phyloP scores from a whole-genome alignment of 1,140 invertebrate species.

The Colletes gigas region DNA sequence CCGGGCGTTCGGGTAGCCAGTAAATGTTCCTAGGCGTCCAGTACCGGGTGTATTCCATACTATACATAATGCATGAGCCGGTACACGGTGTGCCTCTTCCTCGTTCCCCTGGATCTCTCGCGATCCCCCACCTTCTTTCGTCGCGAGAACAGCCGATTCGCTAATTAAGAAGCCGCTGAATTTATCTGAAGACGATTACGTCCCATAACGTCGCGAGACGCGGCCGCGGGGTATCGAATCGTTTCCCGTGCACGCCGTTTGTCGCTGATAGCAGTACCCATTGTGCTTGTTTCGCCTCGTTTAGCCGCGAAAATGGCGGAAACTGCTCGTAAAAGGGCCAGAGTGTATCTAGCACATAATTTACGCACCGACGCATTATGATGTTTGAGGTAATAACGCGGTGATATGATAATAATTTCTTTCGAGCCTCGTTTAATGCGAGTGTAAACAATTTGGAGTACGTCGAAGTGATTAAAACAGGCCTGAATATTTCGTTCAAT shows the following conservation, averaged over 20 bases:
- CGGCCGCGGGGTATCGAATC: background rate
- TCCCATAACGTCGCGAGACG: background rate
- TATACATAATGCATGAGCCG: slow-evolving; percentile 73
- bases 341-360: background rate
- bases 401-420: background rate
- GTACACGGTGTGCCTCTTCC: slow-evolving; percentile 36
- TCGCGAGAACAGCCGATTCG: slow-evolving; percentile 22
- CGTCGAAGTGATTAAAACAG: too few species aligned
- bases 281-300: background rate
- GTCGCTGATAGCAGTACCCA: background rate
- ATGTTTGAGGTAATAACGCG: slow-evolving; percentile 4
- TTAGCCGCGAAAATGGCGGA: slow-evolving; percentile 1
- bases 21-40: slow-evolving; percentile 70
- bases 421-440: background rate
- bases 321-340: background rate
- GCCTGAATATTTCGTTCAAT: too few species aligned
- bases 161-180: slow-evolving; percentile 50
- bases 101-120: slow-evolving; percentile 40
- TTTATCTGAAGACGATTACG: slow-evolving; percentile 28
- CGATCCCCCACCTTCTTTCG: background rate
- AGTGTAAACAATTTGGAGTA: too few species aligned
- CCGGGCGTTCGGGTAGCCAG: slow-evolving; percentile 46
- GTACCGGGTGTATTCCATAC: slow-evolving; percentile 47
- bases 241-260: background rate
- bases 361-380: background rate